Conservation (phyloP, 1,140 invertebrate genomes). For the Atta colombica region DNA sequence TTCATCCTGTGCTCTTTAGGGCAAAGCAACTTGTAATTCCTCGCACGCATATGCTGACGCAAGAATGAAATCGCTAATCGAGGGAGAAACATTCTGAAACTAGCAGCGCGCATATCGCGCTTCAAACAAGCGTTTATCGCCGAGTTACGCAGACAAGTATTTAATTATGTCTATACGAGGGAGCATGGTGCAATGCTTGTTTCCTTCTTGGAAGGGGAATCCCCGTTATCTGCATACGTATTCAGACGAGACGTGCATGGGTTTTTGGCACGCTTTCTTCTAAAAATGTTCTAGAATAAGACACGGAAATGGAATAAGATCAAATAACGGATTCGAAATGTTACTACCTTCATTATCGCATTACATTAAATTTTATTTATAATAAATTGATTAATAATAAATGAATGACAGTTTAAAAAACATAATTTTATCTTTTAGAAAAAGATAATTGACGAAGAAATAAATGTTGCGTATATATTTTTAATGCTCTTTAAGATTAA, state of each 20-base stretch:
- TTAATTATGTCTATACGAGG: conserved; percentile 52
- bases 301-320: conserved; percentile 69
- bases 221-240: conserved; percentile 71
- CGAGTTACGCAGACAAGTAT: conserved; percentile 8
- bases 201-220: conserved; percentile 26
- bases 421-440: no score
- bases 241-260: conserved; percentile 54
- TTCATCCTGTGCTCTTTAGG: conserved; percentile 28
- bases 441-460: background rate
- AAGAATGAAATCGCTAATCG: conserved; percentile 24
- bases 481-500: background rate
- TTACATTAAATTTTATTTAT: background rate
- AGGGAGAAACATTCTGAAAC: background rate
- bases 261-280: conserved; percentile 70
- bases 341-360: background rate
- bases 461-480: background rate
- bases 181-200: conserved; percentile 10
- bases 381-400: background rate
- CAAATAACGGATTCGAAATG: conserved; percentile 65
- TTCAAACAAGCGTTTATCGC: conserved; percentile 23
- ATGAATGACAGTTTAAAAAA: background rate
- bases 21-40: conserved; percentile 22
- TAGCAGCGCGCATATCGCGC: conserved; percentile 4
- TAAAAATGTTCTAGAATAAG: conserved; percentile 63
- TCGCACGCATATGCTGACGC: conserved; percentile 23